Evolutionary conservation across 2,888 invertebrate species (phyloP).

Genomic region (Hipparchia sbordonii): DNA sequence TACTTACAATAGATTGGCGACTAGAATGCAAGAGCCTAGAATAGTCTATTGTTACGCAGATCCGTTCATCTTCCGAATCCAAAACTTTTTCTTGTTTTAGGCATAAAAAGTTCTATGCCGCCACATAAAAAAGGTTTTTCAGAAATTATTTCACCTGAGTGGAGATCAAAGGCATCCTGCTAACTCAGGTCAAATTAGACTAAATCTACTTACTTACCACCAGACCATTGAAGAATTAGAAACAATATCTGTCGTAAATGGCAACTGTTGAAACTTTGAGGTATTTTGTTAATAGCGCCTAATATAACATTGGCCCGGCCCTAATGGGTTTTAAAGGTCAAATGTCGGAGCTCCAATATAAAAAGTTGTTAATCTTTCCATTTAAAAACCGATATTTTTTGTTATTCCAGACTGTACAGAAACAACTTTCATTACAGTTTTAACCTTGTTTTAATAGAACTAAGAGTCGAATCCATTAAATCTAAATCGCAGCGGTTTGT

Average conservation of each 20-base stretch:
- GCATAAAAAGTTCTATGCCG: no score
- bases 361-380: not conserved
- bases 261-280: slow-evolving; percentile 3
- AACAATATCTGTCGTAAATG: not conserved
- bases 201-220: not conserved
- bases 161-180: not conserved
- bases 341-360: slow-evolving; percentile 12
- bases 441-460: no score
- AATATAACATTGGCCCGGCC: slow-evolving; percentile 7
- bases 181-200: not conserved
- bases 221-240: not conserved
- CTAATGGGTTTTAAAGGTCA: slow-evolving; percentile 20
- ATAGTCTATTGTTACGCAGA: no score
- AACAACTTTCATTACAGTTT: not conserved
- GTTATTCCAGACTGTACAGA: not conserved
- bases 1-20: no score
- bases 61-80: no score
- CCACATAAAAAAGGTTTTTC: not conserved
- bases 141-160: no score
- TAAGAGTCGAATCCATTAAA: no score
- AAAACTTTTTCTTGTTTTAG: no score
- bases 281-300: slow-evolving; percentile 11
- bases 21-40: no score
- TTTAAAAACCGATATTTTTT: not conserved
- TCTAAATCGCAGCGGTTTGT: no score